Evolutionary conservation across 2,113 vertebrate genomes (phyloP), one percentile per base, ranked within the genome.

Genomic region (Monopterus albus): DNA sequence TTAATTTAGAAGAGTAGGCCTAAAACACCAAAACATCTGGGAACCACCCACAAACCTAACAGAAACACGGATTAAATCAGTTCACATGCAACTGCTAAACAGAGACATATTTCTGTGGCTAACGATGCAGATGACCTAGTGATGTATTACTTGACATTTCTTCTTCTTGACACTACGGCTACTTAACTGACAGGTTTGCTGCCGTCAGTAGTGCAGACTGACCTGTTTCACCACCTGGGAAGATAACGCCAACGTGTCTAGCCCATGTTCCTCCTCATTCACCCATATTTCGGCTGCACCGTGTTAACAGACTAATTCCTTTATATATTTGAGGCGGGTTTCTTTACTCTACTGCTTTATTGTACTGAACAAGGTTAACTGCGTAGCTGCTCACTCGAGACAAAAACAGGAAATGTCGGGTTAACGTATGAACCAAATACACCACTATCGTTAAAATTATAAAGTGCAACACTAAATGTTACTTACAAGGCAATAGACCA

Each of bases 361-460:
- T 11, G 53, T 13, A 18, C 47, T 2, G 14, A 45, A 14, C 42
- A 38, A 36, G 4, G 26, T 51, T n/a, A 7, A 55, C 45, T 47
- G 17, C 3, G 18, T 10, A 29, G 35, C 46, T 57, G 10, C 17
- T 69, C 21, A 25, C 57, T 33, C 36, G 50, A 14, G 62, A 47
- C 56, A 61, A 60, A 79, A 36, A 68, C 57, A 65, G 72, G 82
- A 73, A 82, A 79, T 79, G 36, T 60, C 72, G n/a, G 11, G 4
- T 28, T 26, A 36, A 40, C 20, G 20, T 13, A 18, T 10, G 26
- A 50, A 18, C 13, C 50, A 23, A 10, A 26, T 1, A 13, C 33
- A 3, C 1, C 26, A 20, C 29, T 15, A 17, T 15, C 2, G 15
- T 49, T 64, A 2, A 29, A 13, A 8, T 25, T 12, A 59, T 17